Conservation (phyloP, 2,888 invertebrate genomes). For the Dryobota labecula region DNA sequence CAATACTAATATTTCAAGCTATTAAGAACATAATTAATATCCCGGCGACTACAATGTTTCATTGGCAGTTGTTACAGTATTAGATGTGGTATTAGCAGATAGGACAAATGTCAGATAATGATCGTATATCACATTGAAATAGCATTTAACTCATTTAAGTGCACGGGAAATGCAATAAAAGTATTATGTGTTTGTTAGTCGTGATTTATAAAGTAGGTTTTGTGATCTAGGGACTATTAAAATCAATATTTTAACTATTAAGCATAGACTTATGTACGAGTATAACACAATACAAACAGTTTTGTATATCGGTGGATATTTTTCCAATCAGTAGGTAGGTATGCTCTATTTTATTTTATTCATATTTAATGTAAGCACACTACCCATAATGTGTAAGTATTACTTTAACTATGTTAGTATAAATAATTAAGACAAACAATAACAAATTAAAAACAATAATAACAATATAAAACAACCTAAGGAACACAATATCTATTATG, state of each 20-base stretch:
- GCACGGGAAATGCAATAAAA: constrained; percentile 40
- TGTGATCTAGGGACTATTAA: not conserved
- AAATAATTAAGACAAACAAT: no score
- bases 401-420: no score
- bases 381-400: no score
- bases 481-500: no score
- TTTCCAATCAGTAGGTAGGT: not conserved
- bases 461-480: no score
- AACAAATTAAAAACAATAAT: no score
- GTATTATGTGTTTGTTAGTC: constrained; percentile 36
- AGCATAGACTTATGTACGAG: no score
- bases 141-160: constrained; percentile 29
- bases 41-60: constrained; percentile 55
- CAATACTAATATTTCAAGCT: constrained; percentile 50
- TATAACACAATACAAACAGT: no score
- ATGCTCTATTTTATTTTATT: no score
- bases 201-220: constrained; percentile 23
- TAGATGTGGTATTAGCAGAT: constrained; percentile 15
- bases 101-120: constrained; percentile 58
- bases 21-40: constrained; percentile 59
- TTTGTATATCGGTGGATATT: not conserved
- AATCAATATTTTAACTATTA: not conserved
- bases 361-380: no score
- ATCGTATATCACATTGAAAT: constrained; percentile 50
- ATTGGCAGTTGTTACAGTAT: constrained; percentile 19